Base-by-base conservation (phyloP, 2,113 vertebrate species). In the Accipiter cooperii region DNA sequence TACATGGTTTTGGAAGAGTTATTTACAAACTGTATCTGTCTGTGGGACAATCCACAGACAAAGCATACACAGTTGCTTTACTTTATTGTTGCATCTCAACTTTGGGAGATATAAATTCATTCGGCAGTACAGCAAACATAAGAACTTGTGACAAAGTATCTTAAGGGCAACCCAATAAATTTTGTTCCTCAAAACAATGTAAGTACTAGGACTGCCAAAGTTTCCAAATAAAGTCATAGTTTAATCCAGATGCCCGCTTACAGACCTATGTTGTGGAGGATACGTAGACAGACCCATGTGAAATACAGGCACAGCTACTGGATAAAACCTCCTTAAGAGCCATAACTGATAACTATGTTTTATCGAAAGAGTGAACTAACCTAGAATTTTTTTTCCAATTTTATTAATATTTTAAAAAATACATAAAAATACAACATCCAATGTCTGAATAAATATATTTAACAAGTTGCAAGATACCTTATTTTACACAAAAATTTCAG, bases 371-470 rank as follows among this genome's bases (percentile, higher is more conserved):
- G 98, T 97, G 97, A 98, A 98, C 98, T 98, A 98, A 98, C 98
- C 97, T 98, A 98, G 98, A 98, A 76, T 97, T 98, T 97, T 97
- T 98, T 98, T 98, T 98, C 98, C 96, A 96, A 98, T 98, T 99
- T 98, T 98, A 98, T 98, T 98, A 98, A 98, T 98, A 98, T 98
- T 98, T 98, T 98, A 98, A 99, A 99, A 99, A 99, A 99, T 99
- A 99, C 98, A 99, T 99, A 99, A 98, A 99, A 98, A 99, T 99
- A 99, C 98, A 98, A 98, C 98, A 98, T 99, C 98, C 98, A 98
- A 98, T 97, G 98, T 98, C 99, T 99, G 98, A 99, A 99, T 99
- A 99, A 99, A 99, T 99, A 99, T 99, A 99, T 99, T 99, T 99
- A 99, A 99, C 99, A 99, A 99, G 98, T 98, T 98, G 98, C 98